phyloP scores from a whole-genome alignment of 1,140 invertebrate species.

The Elysia chlorotica region DNA sequence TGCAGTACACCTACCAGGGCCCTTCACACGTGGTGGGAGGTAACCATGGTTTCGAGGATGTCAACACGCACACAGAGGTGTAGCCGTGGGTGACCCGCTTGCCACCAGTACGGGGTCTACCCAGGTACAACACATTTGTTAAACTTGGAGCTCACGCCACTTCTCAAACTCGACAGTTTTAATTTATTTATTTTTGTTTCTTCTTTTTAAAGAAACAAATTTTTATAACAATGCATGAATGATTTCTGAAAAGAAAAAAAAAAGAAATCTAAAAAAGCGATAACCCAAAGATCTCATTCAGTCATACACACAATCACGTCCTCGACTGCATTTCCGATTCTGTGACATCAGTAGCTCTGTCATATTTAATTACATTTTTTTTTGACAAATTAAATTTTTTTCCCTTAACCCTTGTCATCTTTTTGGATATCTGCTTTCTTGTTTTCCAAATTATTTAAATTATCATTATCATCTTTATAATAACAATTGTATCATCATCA shows the following conservation, averaged over 20 bases:
- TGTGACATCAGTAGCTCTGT: no score
- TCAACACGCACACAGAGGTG: conserved; percentile 54
- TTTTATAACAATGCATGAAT: background rate
- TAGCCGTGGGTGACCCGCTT: conserved; percentile 22
- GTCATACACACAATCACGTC: no score
- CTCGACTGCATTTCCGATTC: no score
- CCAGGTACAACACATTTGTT: background rate
- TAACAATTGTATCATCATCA: background rate
- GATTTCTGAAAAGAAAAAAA: no score
- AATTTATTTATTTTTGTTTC: background rate
- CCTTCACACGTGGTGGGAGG: conserved; percentile 42
- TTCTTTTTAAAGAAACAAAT: background rate
- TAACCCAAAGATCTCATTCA: no score
- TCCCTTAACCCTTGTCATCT: no score
- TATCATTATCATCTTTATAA: no score
- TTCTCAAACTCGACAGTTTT: background rate
- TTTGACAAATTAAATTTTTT: no score
- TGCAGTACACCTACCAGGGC: conserved; percentile 52
- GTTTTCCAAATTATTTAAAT: no score
- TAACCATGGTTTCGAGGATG: conserved; percentile 38
- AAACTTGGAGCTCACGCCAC: background rate
- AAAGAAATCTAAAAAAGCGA: no score
- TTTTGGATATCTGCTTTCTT: no score
- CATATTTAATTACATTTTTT: no score
- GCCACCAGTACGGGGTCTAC: background rate